Base-by-base conservation (phyloP, 1,140 invertebrate species). In the Agraylea sexmaculata region DNA sequence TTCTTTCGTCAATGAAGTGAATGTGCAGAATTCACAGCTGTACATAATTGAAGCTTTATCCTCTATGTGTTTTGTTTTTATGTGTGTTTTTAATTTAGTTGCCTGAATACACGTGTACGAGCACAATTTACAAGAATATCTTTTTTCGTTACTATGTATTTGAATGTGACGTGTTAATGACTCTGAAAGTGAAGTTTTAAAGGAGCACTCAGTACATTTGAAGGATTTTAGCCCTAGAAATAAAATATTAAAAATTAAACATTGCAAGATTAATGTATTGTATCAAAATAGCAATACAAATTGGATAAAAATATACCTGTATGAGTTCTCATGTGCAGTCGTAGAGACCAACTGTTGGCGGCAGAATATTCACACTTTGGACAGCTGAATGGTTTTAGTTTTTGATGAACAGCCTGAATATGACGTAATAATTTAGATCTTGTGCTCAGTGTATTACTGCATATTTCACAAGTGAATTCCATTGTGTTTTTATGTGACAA, bases 141-240 rank as follows among this genome's bases (percentile, higher is more conserved):
- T 73, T 43, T 75, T 77, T 25, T 78, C 71, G 17, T 80, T 78
- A 20, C 76, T 75, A 57, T 91, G 87, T 15, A 75, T 64, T 60
- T 81, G 78, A 43, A 78, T 75, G 59, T 90, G 87, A 2, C 85
- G 70, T 21, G 85, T 62, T 34, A 89, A 64, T 1, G 84, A 80
- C 54, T 88, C 89, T 58, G 87, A 84, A 55, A 89, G 84, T 1
- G 77, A 71, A 4, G 82, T 78, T 3, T 69, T 63, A 58, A 87
- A 91, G 6, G 68, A 62, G 59, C 89, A 93, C 23, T 69, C 59
- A 20, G 78, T 69, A 54, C 89, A 93, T 16, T 71, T 64, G 56
- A 87, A 91, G 0, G 85, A 85, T 53, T 87, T 88, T 46, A 83
- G 80, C 51, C 78, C 78, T 78, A 56, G 43, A 58, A 69, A 57